Conservation (phyloP, 2,888 invertebrate species). For the Asteroscopus sphinx region DNA sequence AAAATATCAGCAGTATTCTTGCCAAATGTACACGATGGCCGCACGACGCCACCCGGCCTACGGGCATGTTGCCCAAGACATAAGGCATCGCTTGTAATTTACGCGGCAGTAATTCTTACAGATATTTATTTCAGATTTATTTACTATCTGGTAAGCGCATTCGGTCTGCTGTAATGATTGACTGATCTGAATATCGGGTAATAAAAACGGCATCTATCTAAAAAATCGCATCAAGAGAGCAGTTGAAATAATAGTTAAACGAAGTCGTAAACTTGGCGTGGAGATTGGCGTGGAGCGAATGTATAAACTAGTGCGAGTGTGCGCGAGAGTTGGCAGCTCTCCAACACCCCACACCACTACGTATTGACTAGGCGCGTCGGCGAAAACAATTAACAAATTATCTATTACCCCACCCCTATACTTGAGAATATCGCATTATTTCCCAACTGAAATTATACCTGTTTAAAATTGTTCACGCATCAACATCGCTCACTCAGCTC, state of each 20-base stretch:
- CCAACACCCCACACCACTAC: conserved; percentile 69
- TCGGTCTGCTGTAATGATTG: conserved; percentile 57
- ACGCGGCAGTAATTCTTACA: conserved; percentile 35
- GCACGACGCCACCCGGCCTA: conserved; percentile 56
- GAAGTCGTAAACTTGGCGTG: conserved; percentile 78
- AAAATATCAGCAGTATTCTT: conserved; percentile 68
- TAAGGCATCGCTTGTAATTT: conserved; percentile 42
- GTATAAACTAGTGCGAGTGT: conserved; percentile 70
- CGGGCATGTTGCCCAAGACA: conserved; percentile 66
- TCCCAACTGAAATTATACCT: background rate
- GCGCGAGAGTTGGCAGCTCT: conserved; percentile 72
- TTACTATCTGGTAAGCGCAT: conserved; percentile 56
- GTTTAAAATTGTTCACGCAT: no score
- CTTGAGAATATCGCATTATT: conserved; percentile 11
- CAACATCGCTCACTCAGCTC: no score
- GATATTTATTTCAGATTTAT: conserved; percentile 59
- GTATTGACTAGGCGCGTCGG: conserved; percentile 66
- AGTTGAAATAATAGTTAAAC: conserved; percentile 77
- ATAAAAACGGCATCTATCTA: conserved; percentile 73
- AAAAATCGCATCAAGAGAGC: conserved; percentile 73
- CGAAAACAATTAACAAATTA: conserved; percentile 72
- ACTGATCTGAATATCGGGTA: conserved; percentile 66
- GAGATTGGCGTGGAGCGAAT: conserved; percentile 69
- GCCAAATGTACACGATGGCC: conserved; percentile 62
- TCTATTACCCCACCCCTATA: conserved; percentile 41